phyloP scores from a whole-genome alignment of 2,113 vertebrate genomes.

The Puffinus mauretanicus region DNA sequence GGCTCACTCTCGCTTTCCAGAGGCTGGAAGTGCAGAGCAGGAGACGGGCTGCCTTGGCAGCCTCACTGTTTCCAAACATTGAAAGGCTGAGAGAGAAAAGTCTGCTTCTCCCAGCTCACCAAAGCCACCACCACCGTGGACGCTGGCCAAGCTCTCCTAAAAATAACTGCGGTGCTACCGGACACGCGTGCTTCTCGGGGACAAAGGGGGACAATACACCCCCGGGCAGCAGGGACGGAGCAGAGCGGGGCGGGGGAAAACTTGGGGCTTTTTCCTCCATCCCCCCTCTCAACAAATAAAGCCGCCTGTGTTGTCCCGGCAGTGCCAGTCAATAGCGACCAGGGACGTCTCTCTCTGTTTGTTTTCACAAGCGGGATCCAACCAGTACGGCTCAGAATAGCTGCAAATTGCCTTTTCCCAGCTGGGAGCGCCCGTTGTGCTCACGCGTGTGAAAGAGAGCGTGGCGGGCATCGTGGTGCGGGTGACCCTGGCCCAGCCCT shows the following conservation, averaged over 20 bases:
- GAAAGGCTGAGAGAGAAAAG: constrained; percentile 59
- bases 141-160: constrained; percentile 44
- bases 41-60: constrained; percentile 65
- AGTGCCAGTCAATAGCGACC: not conserved
- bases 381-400: not conserved
- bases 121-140: constrained; percentile 45
- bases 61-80: constrained; percentile 69
- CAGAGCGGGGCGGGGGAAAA: not conserved
- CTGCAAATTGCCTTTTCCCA: constrained; percentile 7
- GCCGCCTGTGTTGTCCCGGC: not conserved
- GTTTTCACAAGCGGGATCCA: constrained; percentile 8
- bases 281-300: not conserved
- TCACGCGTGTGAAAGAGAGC: rapidly evolving
- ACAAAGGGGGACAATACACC: not conserved
- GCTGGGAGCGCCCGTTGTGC: not conserved
- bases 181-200: not conserved
- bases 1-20: constrained; percentile 53
- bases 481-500: not conserved
- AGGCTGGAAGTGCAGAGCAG: constrained; percentile 51
- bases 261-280: not conserved
- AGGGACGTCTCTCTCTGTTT: not conserved
- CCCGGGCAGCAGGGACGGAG: not conserved
- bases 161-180: constrained; percentile 18
- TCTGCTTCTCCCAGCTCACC: constrained; percentile 37
- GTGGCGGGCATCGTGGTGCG: rapidly evolving